phyloP scores from a whole-genome alignment of 2,113 vertebrate genomes.

The Probosciger aterrimus region DNA sequence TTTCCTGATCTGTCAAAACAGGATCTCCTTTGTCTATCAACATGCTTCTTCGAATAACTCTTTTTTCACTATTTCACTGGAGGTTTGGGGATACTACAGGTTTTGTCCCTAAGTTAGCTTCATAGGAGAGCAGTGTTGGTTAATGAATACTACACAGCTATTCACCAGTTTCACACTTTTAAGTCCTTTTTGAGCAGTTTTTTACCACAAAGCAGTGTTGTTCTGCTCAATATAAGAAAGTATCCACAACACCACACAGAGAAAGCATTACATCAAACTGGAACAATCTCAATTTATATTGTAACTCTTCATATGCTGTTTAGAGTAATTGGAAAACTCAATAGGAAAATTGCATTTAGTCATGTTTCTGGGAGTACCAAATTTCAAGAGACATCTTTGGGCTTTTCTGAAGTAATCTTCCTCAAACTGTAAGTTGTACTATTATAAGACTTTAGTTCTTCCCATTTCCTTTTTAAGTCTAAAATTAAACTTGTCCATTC shows the following conservation, averaged over 20 bases:
- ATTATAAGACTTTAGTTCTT: slow-evolving; percentile 72
- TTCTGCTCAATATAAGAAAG: not conserved
- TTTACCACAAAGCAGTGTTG: not conserved
- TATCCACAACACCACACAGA: not conserved
- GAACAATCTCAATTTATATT: not conserved
- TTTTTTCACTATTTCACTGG: not conserved
- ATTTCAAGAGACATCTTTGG: slow-evolving; percentile 32
- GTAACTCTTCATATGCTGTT: not conserved
- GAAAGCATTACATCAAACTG: not conserved
- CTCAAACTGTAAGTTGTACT: slow-evolving; percentile 64
- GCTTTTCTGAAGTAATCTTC: slow-evolving; percentile 58
- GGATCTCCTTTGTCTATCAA: not conserved
- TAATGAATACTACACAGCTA: not conserved
- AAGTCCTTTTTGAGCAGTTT: not conserved
- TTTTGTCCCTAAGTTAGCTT: not conserved
- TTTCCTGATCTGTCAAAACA: not conserved
- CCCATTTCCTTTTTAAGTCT: slow-evolving; percentile 74
- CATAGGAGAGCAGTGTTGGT: not conserved
- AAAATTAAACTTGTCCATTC: slow-evolving; percentile 77
- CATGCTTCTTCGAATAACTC: not conserved
- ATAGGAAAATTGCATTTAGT: not conserved
- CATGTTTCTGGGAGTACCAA: not conserved
- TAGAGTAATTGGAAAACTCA: not conserved
- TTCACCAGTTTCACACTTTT: not conserved
- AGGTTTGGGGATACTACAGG: not conserved